Conservation (phyloP, 2,113 vertebrate species). For the Isurus oxyrinchus region DNA sequence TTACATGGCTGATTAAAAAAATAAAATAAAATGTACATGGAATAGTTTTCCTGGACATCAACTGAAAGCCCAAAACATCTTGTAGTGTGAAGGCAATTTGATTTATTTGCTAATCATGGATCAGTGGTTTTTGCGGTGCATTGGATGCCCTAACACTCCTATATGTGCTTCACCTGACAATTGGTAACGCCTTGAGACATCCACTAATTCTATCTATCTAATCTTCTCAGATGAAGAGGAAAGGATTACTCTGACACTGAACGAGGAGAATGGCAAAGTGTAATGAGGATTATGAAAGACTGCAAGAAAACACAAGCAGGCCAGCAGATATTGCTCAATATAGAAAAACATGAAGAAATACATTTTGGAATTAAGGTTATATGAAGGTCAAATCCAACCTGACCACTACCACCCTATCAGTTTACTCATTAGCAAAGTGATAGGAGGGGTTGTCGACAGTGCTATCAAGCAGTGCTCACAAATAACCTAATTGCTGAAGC, state of each 20-base stretch:
- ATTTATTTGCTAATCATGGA: background rate
- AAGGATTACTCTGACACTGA: background rate
- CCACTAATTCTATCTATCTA: background rate
- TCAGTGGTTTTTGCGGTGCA: background rate
- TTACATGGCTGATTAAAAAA: background rate
- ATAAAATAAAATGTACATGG: background rate
- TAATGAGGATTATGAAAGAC: background rate
- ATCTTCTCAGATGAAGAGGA: background rate
- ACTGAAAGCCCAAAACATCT: background rate
- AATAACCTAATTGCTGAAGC: too few relatives aligned
- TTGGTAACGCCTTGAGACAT: background rate
- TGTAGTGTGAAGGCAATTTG: background rate
- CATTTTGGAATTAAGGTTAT: background rate
- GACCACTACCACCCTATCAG: too few relatives aligned
- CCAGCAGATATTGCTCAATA: background rate
- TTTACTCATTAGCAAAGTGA: too few relatives aligned
- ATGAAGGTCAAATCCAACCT: background rate
- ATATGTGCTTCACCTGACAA: background rate
- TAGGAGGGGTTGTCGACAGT: too few relatives aligned
- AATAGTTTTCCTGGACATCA: background rate
- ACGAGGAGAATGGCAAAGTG: background rate
- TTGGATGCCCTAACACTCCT: background rate
- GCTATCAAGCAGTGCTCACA: too few relatives aligned
- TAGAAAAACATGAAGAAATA: background rate
- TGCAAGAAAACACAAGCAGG: background rate